Base-by-base conservation (phyloP, 2,797 vertebrate species). In the Crenuchus spilurus region DNA sequence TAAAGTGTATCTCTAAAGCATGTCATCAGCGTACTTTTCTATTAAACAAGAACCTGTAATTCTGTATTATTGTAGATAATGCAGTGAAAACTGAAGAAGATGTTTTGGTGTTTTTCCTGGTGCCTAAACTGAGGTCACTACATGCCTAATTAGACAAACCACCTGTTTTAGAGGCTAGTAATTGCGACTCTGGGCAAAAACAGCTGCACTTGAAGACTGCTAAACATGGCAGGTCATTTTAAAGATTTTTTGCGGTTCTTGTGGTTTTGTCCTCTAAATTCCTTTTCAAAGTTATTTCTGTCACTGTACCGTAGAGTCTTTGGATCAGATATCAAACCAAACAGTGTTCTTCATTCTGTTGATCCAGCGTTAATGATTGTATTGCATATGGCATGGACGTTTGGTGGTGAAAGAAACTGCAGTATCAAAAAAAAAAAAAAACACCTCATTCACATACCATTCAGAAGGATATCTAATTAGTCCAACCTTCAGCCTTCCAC, bases 401-500 rank as follows among this genome's bases (percentile, higher is more conserved):
- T 14, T 26, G 37, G 28, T 62, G 22, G 58, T 62, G 58, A 62
- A 7, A 62, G 58, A 62, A 42, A 42, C 39, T 8, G 13, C 24
- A 26, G 39, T 24, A 42, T 16, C 58, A 62, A 62, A 42, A 6
- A 8, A 16, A 42, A 9, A 35, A 62, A 62, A 42, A 6, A 8
- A 16, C 58, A 42, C 26, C 22, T 42, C 58, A 62, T 62, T 62
- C 37, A 41, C 18, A 61, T 61, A 13, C 35, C 22, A 62, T 62
- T 62, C 39, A 63, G 24, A 26, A 63, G 22, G 39, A 63, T 24
- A n/a, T 63, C 44, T 41, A 16, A 30, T 52, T 41, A 41, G 57
- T 26, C 20, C 14, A 18, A 11, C 79, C 49, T 77, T 52, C 30
- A 51, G 62, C 54, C 41, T 31, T 24, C 72, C 78, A 75, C 77